Evolutionary conservation across 2,888 invertebrate species (phyloP), one percentile per base, ranked within the genome.

Genomic region (Idaea straminata): DNA sequence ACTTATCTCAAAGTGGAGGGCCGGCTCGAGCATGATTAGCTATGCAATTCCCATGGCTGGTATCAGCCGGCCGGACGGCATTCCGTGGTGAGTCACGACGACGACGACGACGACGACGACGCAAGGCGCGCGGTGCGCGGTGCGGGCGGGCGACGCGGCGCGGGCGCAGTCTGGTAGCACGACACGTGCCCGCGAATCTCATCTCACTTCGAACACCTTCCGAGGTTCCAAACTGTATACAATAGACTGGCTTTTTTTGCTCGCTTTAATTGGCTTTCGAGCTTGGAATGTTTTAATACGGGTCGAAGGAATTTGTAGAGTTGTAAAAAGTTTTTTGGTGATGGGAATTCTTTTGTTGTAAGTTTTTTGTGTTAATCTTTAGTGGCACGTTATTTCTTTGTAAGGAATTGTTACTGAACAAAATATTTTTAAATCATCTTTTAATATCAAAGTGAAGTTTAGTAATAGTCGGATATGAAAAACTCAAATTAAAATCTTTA

Each of bases 61-160:
- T 58, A 59, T 65, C 70, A 69, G 78, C 79, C 75, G 77, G 80
- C 77, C 78, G 69, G 81, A 81, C 86, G 73, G 80, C 86, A 86
- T 86, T 86, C 86, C 86, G 76, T 78, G 79, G 80, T 86, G 86
- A 86, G 80, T 66, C 65, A 66, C 61, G 61, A 61, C 15, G 61
- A 62, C 64, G 59, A 64, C 66, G 59, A 60, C 25, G 25, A 25
- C 25, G 25, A 25, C 25, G 25, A 25, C 25, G 25, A n/a, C 47
- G 47, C 38, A 3, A 6, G 47, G 10, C 7, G 10, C 47, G 10
- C 47, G 47, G 47, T 10, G 47, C 47, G 7, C 13, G 47, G 47
- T 10, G 36, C 36, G 36, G 10, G 36, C 36, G 36, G 36, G 36
- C 36, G 36, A 4, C 47, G 47, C 47, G 47, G 47, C 47, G 47